Evolutionary conservation across 2,888 invertebrate genomes (phyloP).

Genomic region (Cryptocephalus moraei): DNA sequence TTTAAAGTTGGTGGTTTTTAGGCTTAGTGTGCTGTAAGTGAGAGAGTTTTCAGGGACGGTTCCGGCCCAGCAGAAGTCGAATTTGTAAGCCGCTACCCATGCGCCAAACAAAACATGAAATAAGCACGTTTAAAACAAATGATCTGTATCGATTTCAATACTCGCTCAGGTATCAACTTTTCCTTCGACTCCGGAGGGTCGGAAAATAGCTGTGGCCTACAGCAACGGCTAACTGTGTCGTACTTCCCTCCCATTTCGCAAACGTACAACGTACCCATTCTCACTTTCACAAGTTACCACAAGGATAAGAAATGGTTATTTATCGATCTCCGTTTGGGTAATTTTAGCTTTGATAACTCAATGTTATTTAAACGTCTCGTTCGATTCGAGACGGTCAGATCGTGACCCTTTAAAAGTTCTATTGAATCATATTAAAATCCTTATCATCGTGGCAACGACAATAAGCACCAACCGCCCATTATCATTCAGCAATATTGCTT

Average conservation of each 20-base stretch:
- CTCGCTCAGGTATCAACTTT: conserved; percentile 31
- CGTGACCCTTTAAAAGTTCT: too few relatives aligned
- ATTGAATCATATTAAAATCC: too few relatives aligned
- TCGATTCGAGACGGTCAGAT: too few relatives aligned
- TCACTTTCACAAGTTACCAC: too few relatives aligned
- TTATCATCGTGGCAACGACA: too few relatives aligned
- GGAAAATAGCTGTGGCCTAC: conserved; percentile 47
- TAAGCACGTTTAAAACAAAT: conserved; percentile 1
- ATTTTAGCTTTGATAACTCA: too few relatives aligned
- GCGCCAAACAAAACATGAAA: conserved; percentile 21
- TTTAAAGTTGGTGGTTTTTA: conserved; percentile 4
- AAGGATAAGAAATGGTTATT: too few relatives aligned
- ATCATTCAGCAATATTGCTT: too few relatives aligned
- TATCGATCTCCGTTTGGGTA: too few relatives aligned
- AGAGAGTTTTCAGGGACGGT: conserved; percentile 38
- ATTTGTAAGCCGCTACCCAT: conserved; percentile 34
- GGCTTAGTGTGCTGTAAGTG: conserved; percentile 34
- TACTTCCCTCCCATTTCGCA: conserved; percentile 34
- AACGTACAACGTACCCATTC: too few relatives aligned
- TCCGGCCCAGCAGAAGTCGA: conserved; percentile 37
- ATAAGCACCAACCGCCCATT: too few relatives aligned
- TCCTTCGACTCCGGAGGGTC: conserved; percentile 38
- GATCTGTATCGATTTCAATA: not conserved
- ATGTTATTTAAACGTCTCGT: too few relatives aligned
- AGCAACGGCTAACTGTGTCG: conserved; percentile 59